phyloP scores from a whole-genome alignment of 2,113 vertebrate species.

The Rhinopomastus cyanomelas region DNA sequence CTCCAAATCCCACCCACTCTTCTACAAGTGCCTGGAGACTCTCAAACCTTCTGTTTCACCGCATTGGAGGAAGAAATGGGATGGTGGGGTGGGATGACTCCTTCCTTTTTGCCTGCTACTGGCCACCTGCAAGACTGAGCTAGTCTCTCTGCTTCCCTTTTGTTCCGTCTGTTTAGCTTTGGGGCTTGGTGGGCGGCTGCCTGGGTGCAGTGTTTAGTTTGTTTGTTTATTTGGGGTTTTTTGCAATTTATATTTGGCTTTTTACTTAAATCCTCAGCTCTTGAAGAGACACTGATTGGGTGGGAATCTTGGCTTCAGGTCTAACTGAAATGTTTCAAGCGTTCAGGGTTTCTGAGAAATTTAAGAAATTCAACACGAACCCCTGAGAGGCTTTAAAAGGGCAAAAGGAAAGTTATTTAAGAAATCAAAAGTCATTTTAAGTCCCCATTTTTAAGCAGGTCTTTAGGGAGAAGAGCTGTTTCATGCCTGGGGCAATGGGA shows the following conservation, averaged over 20 bases:
- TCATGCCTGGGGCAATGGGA: not conserved
- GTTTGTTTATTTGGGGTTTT: not conserved
- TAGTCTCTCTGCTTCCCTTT: not conserved
- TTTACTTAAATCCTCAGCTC: not conserved
- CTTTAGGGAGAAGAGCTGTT: not conserved
- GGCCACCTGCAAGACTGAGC: conserved; percentile 6
- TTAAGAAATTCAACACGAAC: not conserved
- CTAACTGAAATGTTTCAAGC: not conserved
- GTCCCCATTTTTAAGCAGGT: not conserved
- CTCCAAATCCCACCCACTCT: not conserved
- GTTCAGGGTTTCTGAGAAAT: not conserved
- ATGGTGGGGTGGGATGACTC: not conserved
- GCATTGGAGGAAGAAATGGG: not conserved
- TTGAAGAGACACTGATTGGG: not conserved
- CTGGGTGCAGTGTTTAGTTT: not conserved
- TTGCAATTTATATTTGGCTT: not conserved
- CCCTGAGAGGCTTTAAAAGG: not conserved
- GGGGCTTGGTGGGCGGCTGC: conserved; percentile 29
- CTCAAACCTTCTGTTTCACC: not conserved
- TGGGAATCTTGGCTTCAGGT: conserved; percentile 6
- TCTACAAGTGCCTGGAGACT: not conserved
- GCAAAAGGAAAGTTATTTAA: not conserved
- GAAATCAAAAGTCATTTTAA: not conserved
- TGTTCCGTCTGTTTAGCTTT: not conserved
- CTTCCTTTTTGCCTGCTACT: not conserved